Evolutionary conservation across 2,888 invertebrate species (phyloP), one percentile per base, ranked within the genome.

Genomic region (Osedax frankpressi): DNA sequence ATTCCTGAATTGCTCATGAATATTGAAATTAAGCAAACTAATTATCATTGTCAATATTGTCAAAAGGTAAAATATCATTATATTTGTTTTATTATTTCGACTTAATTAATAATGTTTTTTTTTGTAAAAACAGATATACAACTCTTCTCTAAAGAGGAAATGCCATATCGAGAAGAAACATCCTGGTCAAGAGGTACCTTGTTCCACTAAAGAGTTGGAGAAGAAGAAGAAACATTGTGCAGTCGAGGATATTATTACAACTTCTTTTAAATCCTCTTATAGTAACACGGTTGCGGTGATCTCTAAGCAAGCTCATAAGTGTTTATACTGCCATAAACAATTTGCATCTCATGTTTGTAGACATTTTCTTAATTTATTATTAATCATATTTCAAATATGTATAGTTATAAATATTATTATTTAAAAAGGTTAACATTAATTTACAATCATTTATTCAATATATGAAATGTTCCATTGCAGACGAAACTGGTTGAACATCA

Each of bases 21-120:
- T 0, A 90, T 93, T 79, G 85, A 91, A 76, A 88, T 89, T 77
- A 89, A 90, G 19, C 90, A 90, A 65, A 87, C 90, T 19, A 90
- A 90, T 81, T 93, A 91, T 83, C 91, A 89, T 81, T 93, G 93
- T 84, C 90, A 89, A 79, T 90, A 91, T 79, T 93, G 93, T 83
- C 90, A 91, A 75, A 84, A 83, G 76, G 76, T 77, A 24, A 11
- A n/a, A n/a, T n/a, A n/a, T n/a, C n/a, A n/a, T n/a, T n/a, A n/a
- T n/a, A n/a, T n/a, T n/a, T n/a, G n/a, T n/a, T n/a, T n/a, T n/a
- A n/a, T n/a, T n/a, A n/a, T n/a, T n/a, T n/a, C n/a, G n/a, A n/a
- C n/a, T n/a, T n/a, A n/a, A n/a, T n/a, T n/a, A n/a, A n/a, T n/a
- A n/a, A n/a, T n/a, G n/a, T n/a, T n/a, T n/a, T n/a, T n/a, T n/a